Base-by-base conservation (phyloP, 2,888 invertebrate species). In the Anthrax anthrax region DNA sequence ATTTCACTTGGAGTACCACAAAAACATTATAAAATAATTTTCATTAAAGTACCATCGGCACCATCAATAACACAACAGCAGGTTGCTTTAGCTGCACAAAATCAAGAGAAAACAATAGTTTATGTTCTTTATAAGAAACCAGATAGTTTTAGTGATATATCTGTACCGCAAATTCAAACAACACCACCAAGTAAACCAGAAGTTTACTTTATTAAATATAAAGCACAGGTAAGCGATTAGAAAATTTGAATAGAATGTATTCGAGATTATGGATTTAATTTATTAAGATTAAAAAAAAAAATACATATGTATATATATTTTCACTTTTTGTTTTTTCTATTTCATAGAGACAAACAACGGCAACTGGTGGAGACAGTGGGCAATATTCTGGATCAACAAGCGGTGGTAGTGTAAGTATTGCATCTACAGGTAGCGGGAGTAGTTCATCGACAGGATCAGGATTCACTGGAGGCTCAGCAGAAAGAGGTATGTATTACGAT, bases 11-110 rank as follows among this genome's bases (percentile, higher is more conserved):
- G 81, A 42, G 80, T 84, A 54, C 76, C 87, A 41, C 87, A 87
- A 69, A 88, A 88, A 60, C 87, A 88, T 69, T 87, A 89, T 77
- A 89, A 89, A 65, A 89, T 89, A 66, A 87, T 89, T 71, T 89
- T 89, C 77, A 89, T 89, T 70, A 89, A 89, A 74, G 88, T 88
- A 47, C 88, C 88, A 59, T 79, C 87, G 57, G 79, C 85, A 51
- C 86, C 86, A 51, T 78, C 84, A 50, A 86, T 86, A 50, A 80
- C 82, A 52, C 85, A 81, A 1, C 88, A 88, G 53, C 76, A 84
- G 52, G 85, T 88, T 54, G 86, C 87, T 29, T 67, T 81, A 32
- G 81, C 84, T 64, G 78, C 80, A 50, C 86, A 86, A 63, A 84
- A 87, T 67, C 84, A 86, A 70, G 85, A 86, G 67, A 89, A 88